phyloP scores from a whole-genome alignment of 1,140 invertebrate species.

The Drosophila ogumai region DNA sequence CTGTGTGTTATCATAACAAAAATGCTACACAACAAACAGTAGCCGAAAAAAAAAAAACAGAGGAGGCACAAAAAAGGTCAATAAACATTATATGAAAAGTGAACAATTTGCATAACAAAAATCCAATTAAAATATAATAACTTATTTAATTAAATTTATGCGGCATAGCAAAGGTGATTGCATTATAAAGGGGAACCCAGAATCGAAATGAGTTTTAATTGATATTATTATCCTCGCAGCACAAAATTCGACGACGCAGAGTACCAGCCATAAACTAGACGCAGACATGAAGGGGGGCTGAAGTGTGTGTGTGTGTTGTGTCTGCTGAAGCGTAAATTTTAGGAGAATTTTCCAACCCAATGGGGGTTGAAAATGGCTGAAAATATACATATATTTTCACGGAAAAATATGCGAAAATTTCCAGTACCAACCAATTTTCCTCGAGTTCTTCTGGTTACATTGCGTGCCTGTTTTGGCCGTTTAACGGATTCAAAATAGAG shows the following conservation, averaged over 20 bases:
- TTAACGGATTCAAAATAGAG: constrained; percentile 57
- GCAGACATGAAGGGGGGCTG: constrained; percentile 5
- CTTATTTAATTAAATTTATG: constrained; percentile 80
- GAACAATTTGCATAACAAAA: constrained; percentile 61
- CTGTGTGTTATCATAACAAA: constrained; percentile 28
- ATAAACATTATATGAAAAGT: constrained; percentile 32
- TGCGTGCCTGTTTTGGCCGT: constrained; percentile 39
- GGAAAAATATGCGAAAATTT: constrained; percentile 66
- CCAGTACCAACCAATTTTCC: neutral
- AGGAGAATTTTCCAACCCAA: constrained; percentile 43
- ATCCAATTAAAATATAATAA: constrained; percentile 81
- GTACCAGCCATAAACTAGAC: constrained; percentile 36
- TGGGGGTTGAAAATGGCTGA: constrained; percentile 14
- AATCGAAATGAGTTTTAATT: constrained; percentile 47
- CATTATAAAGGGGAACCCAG: constrained; percentile 8
- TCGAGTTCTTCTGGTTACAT: constrained; percentile 33
- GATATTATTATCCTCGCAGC: constrained; percentile 33
- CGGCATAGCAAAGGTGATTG: constrained; percentile 53
- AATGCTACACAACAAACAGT: neutral
- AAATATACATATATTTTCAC: constrained; percentile 68
- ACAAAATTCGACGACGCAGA: neutral
- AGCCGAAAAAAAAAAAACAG: constrained; percentile 15
- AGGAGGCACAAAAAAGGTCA: neutral
- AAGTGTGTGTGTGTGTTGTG: neutral
- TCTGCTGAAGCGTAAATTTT: constrained; percentile 1